Evolutionary conservation across 2,113 vertebrate species (phyloP).

Genomic region (Gopherus evgoodei): DNA sequence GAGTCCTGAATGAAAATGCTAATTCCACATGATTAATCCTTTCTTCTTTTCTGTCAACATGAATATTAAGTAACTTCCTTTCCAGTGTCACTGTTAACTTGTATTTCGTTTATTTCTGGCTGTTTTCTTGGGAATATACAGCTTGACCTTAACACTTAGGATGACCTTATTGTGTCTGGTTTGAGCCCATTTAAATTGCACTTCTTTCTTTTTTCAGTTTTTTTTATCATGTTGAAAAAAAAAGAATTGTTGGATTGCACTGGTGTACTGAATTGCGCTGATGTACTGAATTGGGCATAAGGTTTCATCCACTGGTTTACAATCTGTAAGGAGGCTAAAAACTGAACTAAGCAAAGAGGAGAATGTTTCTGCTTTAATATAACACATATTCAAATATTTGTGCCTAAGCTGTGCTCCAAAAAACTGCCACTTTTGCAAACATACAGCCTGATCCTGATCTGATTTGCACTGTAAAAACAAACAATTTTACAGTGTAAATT

Average conservation of each 20-base stretch:
- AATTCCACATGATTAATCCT: constrained; percentile 85
- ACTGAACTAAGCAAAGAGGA: neutral
- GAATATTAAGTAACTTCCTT: constrained; percentile 84
- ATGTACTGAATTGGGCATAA: neutral
- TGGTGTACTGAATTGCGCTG: neutral
- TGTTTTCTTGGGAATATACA: constrained; percentile 45
- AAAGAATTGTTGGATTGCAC: neutral
- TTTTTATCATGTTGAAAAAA: neutral
- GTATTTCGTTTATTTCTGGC: constrained; percentile 56
- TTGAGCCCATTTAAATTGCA: neutral
- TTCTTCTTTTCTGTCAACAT: constrained; percentile 81
- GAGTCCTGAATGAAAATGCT: constrained; percentile 81
- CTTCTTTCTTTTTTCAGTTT: neutral
- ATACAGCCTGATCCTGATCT: fast-evolving
- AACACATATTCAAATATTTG: neutral
- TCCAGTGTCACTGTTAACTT: constrained; percentile 75
- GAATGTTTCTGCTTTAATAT: neutral
- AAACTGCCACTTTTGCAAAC: neutral
- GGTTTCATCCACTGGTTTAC: neutral
- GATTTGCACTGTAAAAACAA: neutral
- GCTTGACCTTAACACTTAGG: constrained; percentile 54
- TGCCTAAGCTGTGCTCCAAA: neutral
- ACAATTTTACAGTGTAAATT: too few relatives aligned
- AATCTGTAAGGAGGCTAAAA: neutral
- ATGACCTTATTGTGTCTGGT: constrained; percentile 3